phyloP scores from a whole-genome alignment of 2,888 invertebrate genomes.

The Zhengitettix transpicula region DNA sequence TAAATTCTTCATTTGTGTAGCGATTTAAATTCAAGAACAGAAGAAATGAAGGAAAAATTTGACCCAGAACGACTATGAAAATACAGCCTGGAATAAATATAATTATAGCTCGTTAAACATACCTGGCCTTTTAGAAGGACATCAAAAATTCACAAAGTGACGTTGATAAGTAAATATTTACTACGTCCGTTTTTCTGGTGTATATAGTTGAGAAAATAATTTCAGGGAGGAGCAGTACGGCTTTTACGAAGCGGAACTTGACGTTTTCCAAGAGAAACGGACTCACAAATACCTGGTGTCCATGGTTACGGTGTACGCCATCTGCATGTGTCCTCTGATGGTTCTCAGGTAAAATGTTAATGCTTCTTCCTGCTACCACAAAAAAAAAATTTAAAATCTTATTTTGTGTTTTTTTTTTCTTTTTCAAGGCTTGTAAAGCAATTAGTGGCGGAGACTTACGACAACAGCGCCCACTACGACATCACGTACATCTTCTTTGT shows the following conservation, averaged over 20 bases:
- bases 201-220: neutral
- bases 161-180: too few species aligned
- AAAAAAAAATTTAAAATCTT: neutral
- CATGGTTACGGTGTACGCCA: constrained; percentile 47
- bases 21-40: too few species aligned
- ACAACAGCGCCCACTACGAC: constrained; percentile 48
- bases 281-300: constrained; percentile 48
- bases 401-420: neutral
- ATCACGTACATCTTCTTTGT: constrained; percentile 49
- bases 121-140: too few species aligned
- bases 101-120: too few species aligned
- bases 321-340: constrained; percentile 51
- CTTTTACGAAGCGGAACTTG: constrained; percentile 35
- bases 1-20: too few species aligned
- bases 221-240: constrained; percentile 21
- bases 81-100: too few species aligned
- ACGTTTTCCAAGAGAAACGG: constrained; percentile 41
- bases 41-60: too few species aligned
- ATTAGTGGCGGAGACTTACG: constrained; percentile 48
- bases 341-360: constrained; percentile 23
- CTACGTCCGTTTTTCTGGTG: neutral
- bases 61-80: too few species aligned
- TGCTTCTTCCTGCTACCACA: neutral
- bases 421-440: constrained; percentile 37
- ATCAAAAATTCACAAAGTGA: too few species aligned